Percentiles rank a stretch among this genome's conserved stretches.
phyloP scores from a whole-genome alignment of 2,113 vertebrate genomes.

The Pygoscelis adeliae region DNA sequence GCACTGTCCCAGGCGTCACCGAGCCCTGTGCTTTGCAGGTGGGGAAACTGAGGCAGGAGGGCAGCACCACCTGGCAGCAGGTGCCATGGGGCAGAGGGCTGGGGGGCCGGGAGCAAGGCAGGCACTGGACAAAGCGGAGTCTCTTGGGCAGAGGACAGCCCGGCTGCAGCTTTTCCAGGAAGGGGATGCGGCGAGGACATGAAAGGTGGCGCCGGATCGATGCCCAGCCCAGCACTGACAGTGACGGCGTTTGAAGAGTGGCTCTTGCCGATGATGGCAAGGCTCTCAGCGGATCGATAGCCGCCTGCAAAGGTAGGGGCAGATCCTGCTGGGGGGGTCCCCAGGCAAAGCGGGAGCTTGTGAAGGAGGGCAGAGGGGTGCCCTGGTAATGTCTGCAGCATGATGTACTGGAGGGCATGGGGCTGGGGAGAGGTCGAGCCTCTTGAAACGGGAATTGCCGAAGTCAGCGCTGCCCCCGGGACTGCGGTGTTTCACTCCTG shows the following conservation, averaged over 20 bases:
- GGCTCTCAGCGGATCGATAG: not conserved
- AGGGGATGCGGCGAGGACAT: not conserved
- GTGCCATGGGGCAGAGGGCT: fast-evolving
- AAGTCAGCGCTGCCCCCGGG: not conserved
- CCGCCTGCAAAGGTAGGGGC: not conserved
- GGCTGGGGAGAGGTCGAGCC: not conserved
- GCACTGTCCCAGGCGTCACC: fast-evolving
- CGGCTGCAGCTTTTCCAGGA: fast-evolving
- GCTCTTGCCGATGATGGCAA: not conserved
- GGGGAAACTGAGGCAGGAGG: not conserved
- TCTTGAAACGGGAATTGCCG: not conserved
- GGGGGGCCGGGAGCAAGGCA: fast-evolving
- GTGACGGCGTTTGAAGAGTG: not conserved
- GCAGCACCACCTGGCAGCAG: not conserved
- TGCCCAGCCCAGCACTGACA: not conserved
- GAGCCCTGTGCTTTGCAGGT: fast-evolving
- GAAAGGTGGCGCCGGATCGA: not conserved
- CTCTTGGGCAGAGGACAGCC: not conserved
- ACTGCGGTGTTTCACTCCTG: not conserved
- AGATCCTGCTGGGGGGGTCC: not conserved
- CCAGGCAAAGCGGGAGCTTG: not conserved
- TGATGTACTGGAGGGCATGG: fast-evolving
- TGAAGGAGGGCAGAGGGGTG: not conserved
- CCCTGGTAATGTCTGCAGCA: not conserved
- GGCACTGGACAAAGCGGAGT: not conserved